phyloP scores from a whole-genome alignment of 2,113 vertebrate species.

The Heterotilapia buettikoferi region DNA sequence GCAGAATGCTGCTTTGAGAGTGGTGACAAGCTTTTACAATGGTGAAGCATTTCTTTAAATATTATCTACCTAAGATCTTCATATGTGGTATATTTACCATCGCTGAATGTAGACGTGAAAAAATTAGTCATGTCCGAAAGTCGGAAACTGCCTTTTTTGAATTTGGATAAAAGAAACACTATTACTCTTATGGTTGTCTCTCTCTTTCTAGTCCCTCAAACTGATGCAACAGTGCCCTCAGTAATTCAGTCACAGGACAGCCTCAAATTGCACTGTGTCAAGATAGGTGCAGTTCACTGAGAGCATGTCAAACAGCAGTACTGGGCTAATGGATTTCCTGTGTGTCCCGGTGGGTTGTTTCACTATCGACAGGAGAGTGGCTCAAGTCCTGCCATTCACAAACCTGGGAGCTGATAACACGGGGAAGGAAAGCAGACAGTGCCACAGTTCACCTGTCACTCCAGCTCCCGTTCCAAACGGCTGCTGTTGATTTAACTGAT shows the following conservation, averaged over 20 bases:
- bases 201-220: not conserved
- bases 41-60: not conserved
- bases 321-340: constrained; percentile 60
- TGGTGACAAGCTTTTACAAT: not conserved
- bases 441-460: constrained; percentile 62
- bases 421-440: constrained; percentile 13
- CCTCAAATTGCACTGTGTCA: constrained; percentile 13
- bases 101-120: not conserved
- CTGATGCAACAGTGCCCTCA: not conserved
- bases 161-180: not conserved
- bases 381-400: constrained; percentile 57
- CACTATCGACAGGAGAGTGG: constrained; percentile 51
- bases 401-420: constrained; percentile 44
- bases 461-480: constrained; percentile 40
- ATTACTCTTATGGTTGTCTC: not conserved
- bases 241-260: constrained; percentile 17
- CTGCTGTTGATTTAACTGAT: constrained; percentile 64
- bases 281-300: constrained; percentile 45
- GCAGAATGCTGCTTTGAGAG: not conserved
- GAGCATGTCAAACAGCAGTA: constrained; percentile 53
- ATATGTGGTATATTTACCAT: not conserved
- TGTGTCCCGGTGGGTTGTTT: constrained; percentile 55
- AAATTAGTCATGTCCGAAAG: too few species aligned
- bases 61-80: not conserved
- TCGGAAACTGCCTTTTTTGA: not conserved